A percentile compares a stretch with the other conserved stretches of the same genome.
Evolutionary conservation across 2,113 vertebrate genomes (phyloP).

Genomic region (Epinephelus moara): DNA sequence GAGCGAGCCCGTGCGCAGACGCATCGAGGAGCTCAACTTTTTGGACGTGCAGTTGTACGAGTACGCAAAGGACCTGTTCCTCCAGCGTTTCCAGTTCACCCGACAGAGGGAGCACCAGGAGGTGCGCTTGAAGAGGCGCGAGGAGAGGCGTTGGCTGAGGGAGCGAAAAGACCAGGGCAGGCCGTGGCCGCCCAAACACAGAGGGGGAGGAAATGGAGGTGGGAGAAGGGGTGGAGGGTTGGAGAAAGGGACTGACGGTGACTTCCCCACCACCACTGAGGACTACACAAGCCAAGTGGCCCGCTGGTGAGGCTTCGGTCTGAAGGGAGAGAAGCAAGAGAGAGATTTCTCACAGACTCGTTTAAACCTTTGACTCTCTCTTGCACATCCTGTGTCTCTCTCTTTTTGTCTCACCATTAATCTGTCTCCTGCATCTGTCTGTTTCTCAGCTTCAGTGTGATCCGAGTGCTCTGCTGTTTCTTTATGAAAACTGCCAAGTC

Average conservation of each 20-base stretch:
- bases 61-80: slow-evolving; percentile 95
- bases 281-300: slow-evolving; percentile 97
- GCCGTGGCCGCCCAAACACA: slow-evolving; percentile 82
- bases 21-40: slow-evolving; percentile 94
- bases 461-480: slow-evolving; percentile 70
- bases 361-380: slow-evolving; percentile 40
- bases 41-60: slow-evolving; percentile 96
- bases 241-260: slow-evolving; percentile 66
- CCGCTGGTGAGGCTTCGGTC: slow-evolving; percentile 88
- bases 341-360: slow-evolving; percentile 48
- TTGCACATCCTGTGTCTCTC: slow-evolving; percentile 43
- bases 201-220: slow-evolving; percentile 59
- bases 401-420: slow-evolving; percentile 59
- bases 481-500: slow-evolving; percentile 75
- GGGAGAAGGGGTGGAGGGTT: slow-evolving; percentile 51
- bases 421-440: slow-evolving; percentile 69
- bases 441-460: slow-evolving; percentile 76
- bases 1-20: slow-evolving; percentile 86
- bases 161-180: slow-evolving; percentile 84
- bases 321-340: slow-evolving; percentile 38
- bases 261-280: slow-evolving; percentile 88
- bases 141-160: slow-evolving; percentile 89
- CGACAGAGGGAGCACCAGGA: slow-evolving; percentile 92
- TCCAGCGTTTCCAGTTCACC: slow-evolving; percentile 95
- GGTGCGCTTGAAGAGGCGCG: slow-evolving; percentile 89